phyloP scores from a whole-genome alignment of 2,113 vertebrate genomes.

The Ranitomeya imitator region DNA sequence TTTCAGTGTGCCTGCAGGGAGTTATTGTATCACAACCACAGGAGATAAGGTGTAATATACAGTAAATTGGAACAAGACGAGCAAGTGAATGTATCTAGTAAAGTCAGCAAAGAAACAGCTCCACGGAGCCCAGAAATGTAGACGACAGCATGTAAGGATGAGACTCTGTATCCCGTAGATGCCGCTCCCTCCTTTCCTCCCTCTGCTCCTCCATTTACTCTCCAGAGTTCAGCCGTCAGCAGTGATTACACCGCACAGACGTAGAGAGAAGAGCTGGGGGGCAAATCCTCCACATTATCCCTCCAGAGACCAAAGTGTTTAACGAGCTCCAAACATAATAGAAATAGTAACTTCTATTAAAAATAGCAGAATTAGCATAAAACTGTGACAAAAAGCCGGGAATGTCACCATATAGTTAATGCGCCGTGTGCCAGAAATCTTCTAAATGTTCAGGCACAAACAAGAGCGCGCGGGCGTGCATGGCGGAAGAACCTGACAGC shows the following conservation, averaged over 20 bases:
- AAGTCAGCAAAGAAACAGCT: not conserved
- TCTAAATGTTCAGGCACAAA: not conserved
- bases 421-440: not conserved
- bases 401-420: not conserved
- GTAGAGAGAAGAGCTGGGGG: not conserved
- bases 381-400: not conserved
- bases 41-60: not conserved
- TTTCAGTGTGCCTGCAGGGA: not conserved
- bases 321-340: not conserved
- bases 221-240: not conserved
- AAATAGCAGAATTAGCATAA: not conserved
- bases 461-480: too few species aligned
- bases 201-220: not conserved
- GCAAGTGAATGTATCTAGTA: not conserved
- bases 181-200: not conserved
- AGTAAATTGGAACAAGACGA: not conserved
- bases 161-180: not conserved
- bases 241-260: not conserved
- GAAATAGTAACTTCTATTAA: not conserved
- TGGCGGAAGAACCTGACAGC: too few species aligned
- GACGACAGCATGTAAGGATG: not conserved
- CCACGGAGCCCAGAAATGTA: not conserved
- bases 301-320: not conserved
- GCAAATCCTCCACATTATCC: slow-evolving; percentile 11
- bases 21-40: not conserved